Evolutionary conservation across 2,888 invertebrate genomes (phyloP).

Genomic region (Calliopum simillimum): DNA sequence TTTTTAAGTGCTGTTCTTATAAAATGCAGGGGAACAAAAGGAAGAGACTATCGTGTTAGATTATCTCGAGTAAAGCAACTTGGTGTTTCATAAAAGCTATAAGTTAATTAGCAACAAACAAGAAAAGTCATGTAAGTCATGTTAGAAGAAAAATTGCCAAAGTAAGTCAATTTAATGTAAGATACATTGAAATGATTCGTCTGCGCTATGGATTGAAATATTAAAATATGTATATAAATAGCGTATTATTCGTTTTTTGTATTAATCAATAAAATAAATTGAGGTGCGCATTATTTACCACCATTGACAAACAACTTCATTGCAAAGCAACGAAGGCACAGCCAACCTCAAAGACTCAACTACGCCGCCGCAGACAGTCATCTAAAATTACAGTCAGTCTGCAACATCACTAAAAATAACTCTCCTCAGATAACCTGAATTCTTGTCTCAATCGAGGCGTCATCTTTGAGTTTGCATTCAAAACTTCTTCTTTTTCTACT

Average conservation of each 20-base stretch:
- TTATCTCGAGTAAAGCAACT: too few relatives aligned
- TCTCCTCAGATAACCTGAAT: conserved; percentile 16
- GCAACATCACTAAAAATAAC: conserved; percentile 12
- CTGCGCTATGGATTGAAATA: too few relatives aligned
- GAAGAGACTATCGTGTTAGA: too few relatives aligned
- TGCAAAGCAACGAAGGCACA: background rate
- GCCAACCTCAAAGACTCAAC: background rate
- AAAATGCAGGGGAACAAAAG: too few relatives aligned
- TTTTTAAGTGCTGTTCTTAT: background rate
- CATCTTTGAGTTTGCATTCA: background rate
- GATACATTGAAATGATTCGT: too few relatives aligned
- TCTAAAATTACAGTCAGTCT: conserved; percentile 23
- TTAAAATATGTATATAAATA: too few relatives aligned
- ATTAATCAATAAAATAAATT: background rate
- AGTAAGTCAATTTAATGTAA: too few relatives aligned
- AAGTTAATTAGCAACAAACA: too few relatives aligned
- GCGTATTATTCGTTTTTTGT: too few relatives aligned
- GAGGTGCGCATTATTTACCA: background rate
- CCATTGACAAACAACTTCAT: background rate
- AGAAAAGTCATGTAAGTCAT: too few relatives aligned
- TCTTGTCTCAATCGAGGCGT: conserved; percentile 16
- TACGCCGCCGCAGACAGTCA: conserved; percentile 2
- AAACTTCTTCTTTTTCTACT: background rate
- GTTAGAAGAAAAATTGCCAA: too few relatives aligned
- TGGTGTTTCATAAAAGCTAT: too few relatives aligned